Evolutionary conservation across 2,888 invertebrate species (phyloP).

Genomic region (Anthophora plumipes): DNA sequence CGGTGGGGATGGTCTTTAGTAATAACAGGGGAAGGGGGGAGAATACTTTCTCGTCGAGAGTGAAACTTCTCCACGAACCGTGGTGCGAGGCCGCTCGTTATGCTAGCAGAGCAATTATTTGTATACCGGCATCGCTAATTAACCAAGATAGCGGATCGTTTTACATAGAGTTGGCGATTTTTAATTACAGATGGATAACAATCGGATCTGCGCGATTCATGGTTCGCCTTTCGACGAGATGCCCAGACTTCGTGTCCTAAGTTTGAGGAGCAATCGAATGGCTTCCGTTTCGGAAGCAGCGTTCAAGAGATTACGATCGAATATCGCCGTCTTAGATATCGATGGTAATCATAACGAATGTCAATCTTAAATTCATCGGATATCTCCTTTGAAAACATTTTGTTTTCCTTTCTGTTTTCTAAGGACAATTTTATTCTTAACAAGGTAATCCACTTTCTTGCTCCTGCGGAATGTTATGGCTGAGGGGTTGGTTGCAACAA

Average conservation of each 20-base stretch:
- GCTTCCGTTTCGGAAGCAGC: constrained; percentile 90
- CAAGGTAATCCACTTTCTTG: constrained; percentile 93
- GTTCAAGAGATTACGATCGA: constrained; percentile 91
- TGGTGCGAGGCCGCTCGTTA: constrained; percentile 72
- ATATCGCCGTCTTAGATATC: constrained; percentile 93
- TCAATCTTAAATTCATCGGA: not conserved
- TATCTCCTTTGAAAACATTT: no score
- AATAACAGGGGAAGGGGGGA: constrained; percentile 60
- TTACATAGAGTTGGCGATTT: constrained; percentile 50
- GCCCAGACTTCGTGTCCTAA: constrained; percentile 93
- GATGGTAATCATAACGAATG: constrained; percentile 87
- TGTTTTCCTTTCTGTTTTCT: no score
- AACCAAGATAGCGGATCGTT: constrained; percentile 64
- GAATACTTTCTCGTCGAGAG: constrained; percentile 80
- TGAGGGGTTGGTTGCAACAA: constrained; percentile 93
- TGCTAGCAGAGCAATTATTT: constrained; percentile 75
- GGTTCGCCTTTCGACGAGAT: constrained; percentile 93
- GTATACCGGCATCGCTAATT: constrained; percentile 76
- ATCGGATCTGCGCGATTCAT: constrained; percentile 92
- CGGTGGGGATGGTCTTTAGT: constrained; percentile 47
- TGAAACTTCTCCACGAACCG: constrained; percentile 77
- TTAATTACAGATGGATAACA: constrained; percentile 89
- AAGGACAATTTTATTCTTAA: constrained; percentile 55
- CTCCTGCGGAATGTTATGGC: constrained; percentile 93
- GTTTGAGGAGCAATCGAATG: constrained; percentile 91